Evolutionary conservation across 2,888 invertebrate genomes (phyloP).

Genomic region (Selenia dentaria): DNA sequence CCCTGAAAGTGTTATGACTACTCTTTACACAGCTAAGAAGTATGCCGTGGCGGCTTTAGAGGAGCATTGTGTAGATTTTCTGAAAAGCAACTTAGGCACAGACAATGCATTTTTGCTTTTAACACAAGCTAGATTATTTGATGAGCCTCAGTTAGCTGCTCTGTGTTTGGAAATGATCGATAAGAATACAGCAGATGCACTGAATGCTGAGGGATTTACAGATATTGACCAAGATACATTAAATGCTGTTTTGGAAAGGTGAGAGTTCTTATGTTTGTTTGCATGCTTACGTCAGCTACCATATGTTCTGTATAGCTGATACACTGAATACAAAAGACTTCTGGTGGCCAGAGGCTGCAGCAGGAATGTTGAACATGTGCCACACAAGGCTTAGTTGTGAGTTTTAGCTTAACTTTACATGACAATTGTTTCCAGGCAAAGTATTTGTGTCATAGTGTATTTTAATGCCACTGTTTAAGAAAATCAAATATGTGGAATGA

Average conservation of each 20-base stretch:
- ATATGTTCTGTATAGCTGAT: no score
- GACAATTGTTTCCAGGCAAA: no score
- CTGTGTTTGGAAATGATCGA: slow-evolving; percentile 93
- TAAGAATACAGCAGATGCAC: slow-evolving; percentile 91
- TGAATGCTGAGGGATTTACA: slow-evolving; percentile 91
- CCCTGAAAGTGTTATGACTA: slow-evolving; percentile 94
- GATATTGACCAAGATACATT: slow-evolving; percentile 93
- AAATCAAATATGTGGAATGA: no score
- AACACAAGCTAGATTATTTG: slow-evolving; percentile 92
- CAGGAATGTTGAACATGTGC: no score
- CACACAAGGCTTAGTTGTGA: no score
- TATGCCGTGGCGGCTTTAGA: slow-evolving; percentile 94
- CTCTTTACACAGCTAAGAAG: slow-evolving; percentile 93
- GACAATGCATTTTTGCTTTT: slow-evolving; percentile 94
- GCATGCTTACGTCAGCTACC: no score
- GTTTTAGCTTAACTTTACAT: no score
- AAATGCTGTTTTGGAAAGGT: slow-evolving; percentile 88
- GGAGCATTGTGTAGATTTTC: slow-evolving; percentile 92
- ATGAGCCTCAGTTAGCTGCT: slow-evolving; percentile 92
- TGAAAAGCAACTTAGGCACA: slow-evolving; percentile 89
- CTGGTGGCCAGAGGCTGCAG: no score
- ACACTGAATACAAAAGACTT: no score
- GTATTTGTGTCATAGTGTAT: no score
- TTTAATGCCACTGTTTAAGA: no score
- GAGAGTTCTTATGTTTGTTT: no score